Evolutionary conservation across 2,113 vertebrate genomes (phyloP).

Genomic region (Albula glossodonta): DNA sequence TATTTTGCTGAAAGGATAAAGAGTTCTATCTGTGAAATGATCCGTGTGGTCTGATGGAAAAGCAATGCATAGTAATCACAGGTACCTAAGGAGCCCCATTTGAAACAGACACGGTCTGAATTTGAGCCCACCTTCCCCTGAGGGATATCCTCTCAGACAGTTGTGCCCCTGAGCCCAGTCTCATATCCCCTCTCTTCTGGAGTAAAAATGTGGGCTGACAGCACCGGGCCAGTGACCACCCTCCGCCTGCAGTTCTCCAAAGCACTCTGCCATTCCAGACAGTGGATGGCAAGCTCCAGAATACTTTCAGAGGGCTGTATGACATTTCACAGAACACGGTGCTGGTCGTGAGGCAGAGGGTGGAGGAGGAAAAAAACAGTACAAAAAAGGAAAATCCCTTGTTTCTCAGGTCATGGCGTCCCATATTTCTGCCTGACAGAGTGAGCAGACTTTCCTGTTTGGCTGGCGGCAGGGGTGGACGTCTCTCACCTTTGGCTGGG

Average conservation of each 20-base stretch:
- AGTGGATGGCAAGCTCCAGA: conserved; percentile 19
- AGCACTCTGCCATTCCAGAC: not conserved
- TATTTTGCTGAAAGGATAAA: conserved; percentile 36
- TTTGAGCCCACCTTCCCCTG: not conserved
- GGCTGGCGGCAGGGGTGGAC: not conserved
- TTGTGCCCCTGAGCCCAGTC: not conserved
- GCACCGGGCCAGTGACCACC: not conserved
- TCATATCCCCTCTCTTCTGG: not conserved
- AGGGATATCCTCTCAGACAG: not conserved
- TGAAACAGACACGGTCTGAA: conserved; percentile 15
- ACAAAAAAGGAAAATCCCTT: not conserved
- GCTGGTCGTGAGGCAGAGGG: not conserved
- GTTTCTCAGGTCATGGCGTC: not conserved
- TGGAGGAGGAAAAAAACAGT: not conserved
- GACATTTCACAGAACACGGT: not conserved
- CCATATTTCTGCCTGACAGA: conserved; percentile 17
- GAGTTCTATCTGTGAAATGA: conserved; percentile 45
- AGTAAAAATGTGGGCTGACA: not conserved
- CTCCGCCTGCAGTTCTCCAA: not conserved
- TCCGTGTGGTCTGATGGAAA: conserved; percentile 19
- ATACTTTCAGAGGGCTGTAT: conserved; percentile 42
- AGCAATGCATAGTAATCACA: conserved; percentile 20
- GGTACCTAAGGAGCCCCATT: conserved; percentile 43
- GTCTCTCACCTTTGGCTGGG: conserved; percentile 20
- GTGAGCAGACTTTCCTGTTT: conserved; percentile 49